Evolutionary conservation across 2,888 invertebrate species (phyloP), one percentile per base, ranked within the genome.

Genomic region (Agapetus fuscipes): DNA sequence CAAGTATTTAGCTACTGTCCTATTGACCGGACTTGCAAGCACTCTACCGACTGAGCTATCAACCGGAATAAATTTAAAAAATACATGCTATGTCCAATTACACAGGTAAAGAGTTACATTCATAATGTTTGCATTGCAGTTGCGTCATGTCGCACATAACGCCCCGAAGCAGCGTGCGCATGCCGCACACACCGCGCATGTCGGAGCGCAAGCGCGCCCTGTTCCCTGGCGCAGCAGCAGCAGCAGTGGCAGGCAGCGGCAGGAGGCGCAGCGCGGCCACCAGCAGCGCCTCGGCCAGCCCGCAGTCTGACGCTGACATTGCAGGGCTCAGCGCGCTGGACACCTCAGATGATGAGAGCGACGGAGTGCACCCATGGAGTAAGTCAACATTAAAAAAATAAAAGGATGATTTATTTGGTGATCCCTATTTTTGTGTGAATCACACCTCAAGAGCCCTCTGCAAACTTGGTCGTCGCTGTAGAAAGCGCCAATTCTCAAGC

Each of bases 181-280:
- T 62, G 39, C 59, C 50, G 30, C 66, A 69, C 47, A 77, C 79
- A 2, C 74, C 78, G 2, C 71, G 71, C 51, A 64, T 78, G 56
- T 66, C 74, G 1, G 76, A 76, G 48, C 66, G 79, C 17, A 76
- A 80, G 52, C 73, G 79, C 48, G 72, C 74, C 48, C 61, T 80
- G 47, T 80, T 82, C 52, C 71, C 71, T 53, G 50, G 48, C 49
- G 56, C 53, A 1, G 49, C 50, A 9, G 56, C 59, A 41, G 52
- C 57, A 6, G 46, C 20, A 4, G 5, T 9, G 30, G 32, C 30
- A 35, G 26, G 27, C 17, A 16, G n/a, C 17, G 25, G 28, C 17
- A 17, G 31, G 28, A 25, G 24, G 34, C 28, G 56, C 34, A 52
- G 34, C 30, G 1, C 32, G 15, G 5, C 10, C 36, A 9, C 13